Conservation (phyloP, 2,888 invertebrate species). For the Drosophila eohydei region DNA sequence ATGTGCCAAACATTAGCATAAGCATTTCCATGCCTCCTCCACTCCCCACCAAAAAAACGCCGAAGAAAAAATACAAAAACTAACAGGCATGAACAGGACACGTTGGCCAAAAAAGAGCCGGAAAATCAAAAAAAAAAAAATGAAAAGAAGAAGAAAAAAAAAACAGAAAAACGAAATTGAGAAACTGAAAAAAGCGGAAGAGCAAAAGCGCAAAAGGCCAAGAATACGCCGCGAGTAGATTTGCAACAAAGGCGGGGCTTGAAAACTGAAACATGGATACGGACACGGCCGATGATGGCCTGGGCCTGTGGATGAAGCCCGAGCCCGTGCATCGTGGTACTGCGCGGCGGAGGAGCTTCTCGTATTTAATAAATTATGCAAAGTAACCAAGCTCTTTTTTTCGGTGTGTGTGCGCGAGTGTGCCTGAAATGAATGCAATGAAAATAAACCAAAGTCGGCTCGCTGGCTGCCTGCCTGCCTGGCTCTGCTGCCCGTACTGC, state of each 20-base stretch:
- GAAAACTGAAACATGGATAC: constrained; percentile 41
- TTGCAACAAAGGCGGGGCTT: constrained; percentile 40
- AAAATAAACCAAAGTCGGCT: constrained; percentile 33
- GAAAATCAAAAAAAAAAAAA: constrained; percentile 15
- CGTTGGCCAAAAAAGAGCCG: constrained; percentile 12
- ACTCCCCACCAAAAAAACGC: constrained; percentile 7
- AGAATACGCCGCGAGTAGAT: constrained; percentile 31
- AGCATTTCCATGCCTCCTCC: constrained; percentile 38
- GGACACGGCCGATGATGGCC: constrained; percentile 26
- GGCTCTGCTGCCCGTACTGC: not conserved
- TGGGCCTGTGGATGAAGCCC: not conserved
- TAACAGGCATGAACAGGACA: constrained; percentile 21
- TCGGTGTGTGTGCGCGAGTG: not conserved
- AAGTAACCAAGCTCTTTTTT: constrained; percentile 59
- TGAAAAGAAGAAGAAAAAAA: not conserved
- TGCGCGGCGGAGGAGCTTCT: constrained; percentile 14
- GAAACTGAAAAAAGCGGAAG: constrained; percentile 24
- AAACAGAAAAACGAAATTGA: constrained; percentile 17
- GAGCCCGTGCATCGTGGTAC: not conserved
- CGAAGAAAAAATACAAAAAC: constrained; percentile 20
- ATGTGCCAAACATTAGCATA: constrained; percentile 65
- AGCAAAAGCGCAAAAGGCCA: constrained; percentile 54
- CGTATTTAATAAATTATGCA: constrained; percentile 73
- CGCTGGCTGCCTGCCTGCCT: not conserved
- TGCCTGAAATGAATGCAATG: constrained; percentile 52